Evolutionary conservation across 2,888 invertebrate species (phyloP).

Genomic region (Apotomis turbidana): DNA sequence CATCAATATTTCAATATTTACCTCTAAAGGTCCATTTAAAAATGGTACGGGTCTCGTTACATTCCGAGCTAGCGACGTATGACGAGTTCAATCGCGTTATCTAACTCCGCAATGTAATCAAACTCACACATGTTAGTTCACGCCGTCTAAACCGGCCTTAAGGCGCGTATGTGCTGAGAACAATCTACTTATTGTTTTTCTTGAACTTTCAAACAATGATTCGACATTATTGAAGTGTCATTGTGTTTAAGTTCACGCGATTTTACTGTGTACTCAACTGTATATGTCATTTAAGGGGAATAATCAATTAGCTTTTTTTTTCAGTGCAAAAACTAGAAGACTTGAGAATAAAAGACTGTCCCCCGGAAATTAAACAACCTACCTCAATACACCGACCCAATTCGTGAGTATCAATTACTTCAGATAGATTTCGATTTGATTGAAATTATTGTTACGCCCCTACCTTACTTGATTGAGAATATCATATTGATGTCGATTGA

Average conservation of each 20-base stretch:
- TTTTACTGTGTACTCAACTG: neutral
- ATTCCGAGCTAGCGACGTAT: too few relatives aligned
- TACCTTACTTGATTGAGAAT: conserved; percentile 14
- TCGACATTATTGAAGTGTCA: neutral
- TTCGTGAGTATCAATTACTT: conserved; percentile 68
- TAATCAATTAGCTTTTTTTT: conserved; percentile 48
- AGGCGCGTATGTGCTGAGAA: neutral
- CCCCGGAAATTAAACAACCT: conserved; percentile 79
- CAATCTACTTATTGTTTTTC: neutral
- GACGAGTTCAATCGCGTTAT: too few relatives aligned
- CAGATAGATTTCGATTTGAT: conserved; percentile 21
- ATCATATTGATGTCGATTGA: conserved; percentile 14
- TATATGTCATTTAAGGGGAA: neutral
- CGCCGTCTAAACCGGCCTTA: too few relatives aligned
- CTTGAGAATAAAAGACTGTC: conserved; percentile 83
- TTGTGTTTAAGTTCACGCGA: neutral
- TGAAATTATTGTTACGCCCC: conserved; percentile 18
- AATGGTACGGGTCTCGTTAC: too few relatives aligned
- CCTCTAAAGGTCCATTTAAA: too few relatives aligned
- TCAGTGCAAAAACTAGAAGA: conserved; percentile 80
- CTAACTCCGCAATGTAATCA: too few relatives aligned
- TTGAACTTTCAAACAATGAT: neutral
- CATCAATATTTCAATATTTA: neutral
- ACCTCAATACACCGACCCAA: conserved; percentile 79
- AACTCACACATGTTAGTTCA: neutral